Conservation (phyloP, 1,140 invertebrate genomes). For the Drosophila tani region DNA sequence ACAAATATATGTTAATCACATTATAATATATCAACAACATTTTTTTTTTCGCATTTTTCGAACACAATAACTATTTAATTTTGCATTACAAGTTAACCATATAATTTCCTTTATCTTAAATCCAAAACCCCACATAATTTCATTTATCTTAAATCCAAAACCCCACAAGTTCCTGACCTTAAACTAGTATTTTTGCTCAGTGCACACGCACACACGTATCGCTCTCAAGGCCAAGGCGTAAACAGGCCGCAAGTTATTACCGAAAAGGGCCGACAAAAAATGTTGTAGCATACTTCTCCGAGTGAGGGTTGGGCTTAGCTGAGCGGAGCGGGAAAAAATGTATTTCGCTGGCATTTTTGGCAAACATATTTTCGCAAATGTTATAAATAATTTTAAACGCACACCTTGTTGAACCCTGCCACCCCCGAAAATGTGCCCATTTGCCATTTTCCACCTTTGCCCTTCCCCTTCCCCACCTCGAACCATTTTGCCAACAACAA, state of each 20-base stretch:
- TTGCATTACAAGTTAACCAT: too few relatives aligned
- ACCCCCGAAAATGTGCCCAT: background rate
- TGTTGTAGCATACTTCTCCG: slow-evolving; percentile 38
- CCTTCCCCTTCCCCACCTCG: background rate
- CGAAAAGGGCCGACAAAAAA: slow-evolving; percentile 28
- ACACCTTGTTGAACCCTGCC: slow-evolving; percentile 52
- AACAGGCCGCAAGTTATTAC: slow-evolving; percentile 81
- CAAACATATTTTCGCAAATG: slow-evolving; percentile 82
- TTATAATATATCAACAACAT: too few relatives aligned
- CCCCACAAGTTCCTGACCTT: too few relatives aligned
- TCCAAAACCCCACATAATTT: too few relatives aligned
- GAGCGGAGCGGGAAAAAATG: slow-evolving; percentile 15
- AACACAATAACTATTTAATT: too few relatives aligned
- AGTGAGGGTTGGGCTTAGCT: background rate
- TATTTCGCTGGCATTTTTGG: slow-evolving; percentile 55
- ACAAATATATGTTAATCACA: too few relatives aligned
- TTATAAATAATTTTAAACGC: slow-evolving; percentile 84
- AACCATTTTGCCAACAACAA: slow-evolving; percentile 23
- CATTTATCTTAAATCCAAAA: too few relatives aligned
- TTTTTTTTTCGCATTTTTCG: too few relatives aligned
- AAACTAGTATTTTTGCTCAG: background rate
- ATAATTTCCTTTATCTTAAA: too few relatives aligned
- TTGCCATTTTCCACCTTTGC: slow-evolving; percentile 3
- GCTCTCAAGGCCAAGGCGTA: slow-evolving; percentile 53
- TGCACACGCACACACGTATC: slow-evolving; percentile 23